Base-by-base conservation (phyloP, 2,113 vertebrate genomes). In the Rhagologus leucostigma region DNA sequence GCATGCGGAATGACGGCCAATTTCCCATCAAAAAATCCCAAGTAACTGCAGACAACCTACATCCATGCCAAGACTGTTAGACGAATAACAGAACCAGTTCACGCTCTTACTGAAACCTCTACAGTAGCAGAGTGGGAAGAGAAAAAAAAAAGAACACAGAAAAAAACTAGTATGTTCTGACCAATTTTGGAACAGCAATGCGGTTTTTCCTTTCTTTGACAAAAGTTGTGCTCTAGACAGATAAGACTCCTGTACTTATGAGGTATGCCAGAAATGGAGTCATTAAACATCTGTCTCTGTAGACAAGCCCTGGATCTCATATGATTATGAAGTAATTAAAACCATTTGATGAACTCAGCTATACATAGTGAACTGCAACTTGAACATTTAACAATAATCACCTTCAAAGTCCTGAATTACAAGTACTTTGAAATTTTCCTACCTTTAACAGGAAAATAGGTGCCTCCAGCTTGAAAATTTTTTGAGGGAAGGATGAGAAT, bases 271-370 rank as follows among this genome's bases (percentile, higher is more conserved):
- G 46, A 77, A 87, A 86, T 8, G 21, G 39, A 94, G 57, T 63
- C 77, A 87, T 84, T 84, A 81, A 76, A 78, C 80, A 91, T 32
- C 73, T 94, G 84, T 64, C 56, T 82, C 70, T 47, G 18, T 4
- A 89, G 84, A 87, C 56, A 84, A 87, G 44, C 33, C 81, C 87
- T 87, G 69, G 56, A 68, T 84, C 47, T 29, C 78, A 56, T 78
- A 39, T 70, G 68, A 91, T 84, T 93, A 89, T 60, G 64, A 63
- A 87, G 78, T 91, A 96, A 95, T 95, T 91, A 94, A 91, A 79
- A 30, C 35, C 77, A 75, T 89, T 71, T 75, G 50, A 93, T 41
- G 44, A 91, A 67, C 35, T 44, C 69, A 52, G 65, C 62, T 71
- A 67, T 16, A 93, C 35, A n/a, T 3, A 42, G 77, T 33, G 27